Evolutionary conservation across 1,140 invertebrate genomes (phyloP), one percentile per base, ranked within the genome.

Genomic region (Thalassaphorura encarpata): DNA sequence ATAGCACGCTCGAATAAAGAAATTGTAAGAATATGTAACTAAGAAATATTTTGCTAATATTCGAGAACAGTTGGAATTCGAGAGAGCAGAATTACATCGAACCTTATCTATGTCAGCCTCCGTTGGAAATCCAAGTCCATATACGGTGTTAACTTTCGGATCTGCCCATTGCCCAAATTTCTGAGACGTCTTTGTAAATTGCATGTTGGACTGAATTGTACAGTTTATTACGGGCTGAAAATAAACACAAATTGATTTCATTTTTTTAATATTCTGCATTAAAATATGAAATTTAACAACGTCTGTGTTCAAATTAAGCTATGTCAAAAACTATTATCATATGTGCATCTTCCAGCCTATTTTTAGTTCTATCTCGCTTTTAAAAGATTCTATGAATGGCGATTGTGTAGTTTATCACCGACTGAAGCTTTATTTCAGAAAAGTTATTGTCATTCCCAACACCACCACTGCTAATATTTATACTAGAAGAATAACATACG

Each of bases 91-190:
- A n/a, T n/a, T n/a, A n/a, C n/a, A n/a, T n/a, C n/a, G n/a, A n/a
- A 84, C 86, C 80, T 95, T 95, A 67, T 88, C 89, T 46, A 97
- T 75, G 72, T 98, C 94, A 47, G 81, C 81, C 73, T 98, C 94
- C 1, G 91, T 89, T 31, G 87, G 83, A 75, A 97, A 98, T n/a
- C 94, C 94, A 43, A 98, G 78, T 2, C 94, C 94, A 74, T 97
- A 98, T 16, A 98, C 93, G 3, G 91, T 97, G 74, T 96, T 97
- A 13, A 92, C 91, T 56, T 92, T 76, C 29, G 93, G 84, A 76
- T 98, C 94, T 52, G 91, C 94, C 94, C 94, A 97, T 72, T 98
- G 94, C 3, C 93, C 93, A 78, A 98, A 98, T 75, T 98, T 98
- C 71, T 97, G 93, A 28, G 93, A 97, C 15, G 94, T 98, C 74